Evolutionary conservation across 2,888 invertebrate species (phyloP).

Genomic region (Saturnia pavonia): DNA sequence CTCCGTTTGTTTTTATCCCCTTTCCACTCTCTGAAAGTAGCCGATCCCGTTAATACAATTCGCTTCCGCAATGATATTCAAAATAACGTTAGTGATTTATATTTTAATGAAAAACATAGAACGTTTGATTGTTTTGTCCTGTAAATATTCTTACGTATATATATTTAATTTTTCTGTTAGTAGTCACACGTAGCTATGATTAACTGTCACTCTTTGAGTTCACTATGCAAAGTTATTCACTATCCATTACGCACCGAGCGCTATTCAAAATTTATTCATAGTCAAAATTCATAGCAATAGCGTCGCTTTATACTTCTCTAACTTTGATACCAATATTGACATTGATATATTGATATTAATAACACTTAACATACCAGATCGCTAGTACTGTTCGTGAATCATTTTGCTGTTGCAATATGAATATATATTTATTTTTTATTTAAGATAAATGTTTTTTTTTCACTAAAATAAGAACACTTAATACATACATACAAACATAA

Average conservation of each 20-base stretch:
- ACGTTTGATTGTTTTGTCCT: neutral
- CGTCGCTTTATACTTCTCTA: neutral
- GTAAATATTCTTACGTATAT: neutral
- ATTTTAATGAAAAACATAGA: no score
- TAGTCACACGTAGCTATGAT: neutral
- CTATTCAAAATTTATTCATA: neutral
- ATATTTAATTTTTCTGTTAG: neutral
- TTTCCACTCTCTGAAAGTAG: neutral
- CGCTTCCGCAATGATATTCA: neutral
- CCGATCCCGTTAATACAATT: neutral
- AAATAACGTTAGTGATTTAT: no score
- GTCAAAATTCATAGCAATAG: neutral
- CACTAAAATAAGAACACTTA: no score
- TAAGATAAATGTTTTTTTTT: no score
- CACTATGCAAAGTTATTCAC: neutral
- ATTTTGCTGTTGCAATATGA: no score
- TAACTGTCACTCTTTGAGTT: neutral
- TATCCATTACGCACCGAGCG: neutral
- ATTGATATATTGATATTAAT: no score
- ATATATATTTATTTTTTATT: no score
- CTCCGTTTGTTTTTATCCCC: neutral
- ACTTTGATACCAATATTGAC: no score
- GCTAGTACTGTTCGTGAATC: no score
- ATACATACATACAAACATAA: no score
- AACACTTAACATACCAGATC: no score